Evolutionary conservation across 2,113 vertebrate species (phyloP).

Genomic region (Nothocercus julius): DNA sequence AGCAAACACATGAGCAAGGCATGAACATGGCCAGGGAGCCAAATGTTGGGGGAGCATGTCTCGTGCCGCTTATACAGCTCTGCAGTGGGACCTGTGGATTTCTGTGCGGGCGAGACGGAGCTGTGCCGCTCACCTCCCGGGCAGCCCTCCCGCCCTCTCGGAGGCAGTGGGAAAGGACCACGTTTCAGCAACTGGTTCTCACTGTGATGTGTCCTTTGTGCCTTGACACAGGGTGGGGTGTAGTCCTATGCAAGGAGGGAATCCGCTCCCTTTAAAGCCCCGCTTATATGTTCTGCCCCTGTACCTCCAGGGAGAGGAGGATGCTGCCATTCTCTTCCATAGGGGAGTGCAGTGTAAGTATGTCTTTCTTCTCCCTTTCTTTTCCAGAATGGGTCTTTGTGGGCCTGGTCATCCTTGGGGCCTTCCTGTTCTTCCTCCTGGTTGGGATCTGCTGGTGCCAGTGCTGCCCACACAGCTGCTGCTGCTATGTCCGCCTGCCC

Average conservation of each 20-base stretch:
- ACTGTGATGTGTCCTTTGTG: not conserved
- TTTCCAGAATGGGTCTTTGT: constrained; percentile 96
- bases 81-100: not conserved
- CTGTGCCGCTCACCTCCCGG: not conserved
- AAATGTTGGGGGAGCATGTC: not conserved
- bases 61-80: accelerated
- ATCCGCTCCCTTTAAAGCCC: not conserved
- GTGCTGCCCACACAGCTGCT: constrained; percentile 97
- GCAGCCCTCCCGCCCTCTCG: not conserved
- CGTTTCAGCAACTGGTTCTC: not conserved
- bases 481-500: constrained; percentile 95
- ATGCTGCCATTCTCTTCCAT: not conserved
- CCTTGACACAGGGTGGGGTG: accelerated
- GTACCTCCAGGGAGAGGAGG: not conserved
- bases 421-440: constrained; percentile 87
- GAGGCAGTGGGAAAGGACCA: not conserved
- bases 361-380: constrained; percentile 32
- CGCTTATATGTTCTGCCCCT: not conserved
- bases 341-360: not conserved
- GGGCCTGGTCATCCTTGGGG: constrained; percentile 88
- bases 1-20: constrained; percentile 37
- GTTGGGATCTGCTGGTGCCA: constrained; percentile 98
- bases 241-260: not conserved
- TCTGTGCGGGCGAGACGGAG: not conserved
- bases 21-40: not conserved